Evolutionary conservation across 2,888 invertebrate species (phyloP), one percentile per base, ranked within the genome.

Genomic region (Chrysolina oricalcia): DNA sequence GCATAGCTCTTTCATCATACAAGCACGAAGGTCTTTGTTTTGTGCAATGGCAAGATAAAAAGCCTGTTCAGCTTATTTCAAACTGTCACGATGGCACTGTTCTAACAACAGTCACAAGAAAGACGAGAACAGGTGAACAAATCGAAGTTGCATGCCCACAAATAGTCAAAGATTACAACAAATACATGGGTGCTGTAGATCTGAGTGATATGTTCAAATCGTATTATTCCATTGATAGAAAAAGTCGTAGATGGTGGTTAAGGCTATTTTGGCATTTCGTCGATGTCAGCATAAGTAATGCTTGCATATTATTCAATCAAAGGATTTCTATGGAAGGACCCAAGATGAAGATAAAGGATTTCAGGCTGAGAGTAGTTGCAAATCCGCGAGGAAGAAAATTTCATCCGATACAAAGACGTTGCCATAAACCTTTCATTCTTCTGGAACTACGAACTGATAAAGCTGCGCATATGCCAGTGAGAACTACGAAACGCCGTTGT

Each of bases 221-320:
- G 13, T 63, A 73, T 19, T 86, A 87, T 77, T 82, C 83, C 63
- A 78, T 83, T 46, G 80, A 85, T 69, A 66, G 84, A 53, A 85
- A 85, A 77, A 81, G 80, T 27, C 80, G 79, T 72, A 86, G 85
- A 81, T 86, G 85, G 85, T 86, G 85, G 73, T 73, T 73, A 50
- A 9, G 66, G 27, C 73, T 72, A 63, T 73, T 76, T 62, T 75
- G 19, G 17, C 56, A 65, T 43, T 43, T 65, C 21, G 35, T 65
- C 21, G 65, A 65, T 65, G 65, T 65, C 35, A 35, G 41, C 41
- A 40, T 65, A 15, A 40, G 27, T 35, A 65, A 65, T 65, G 65
- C 65, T 13, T 40, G 13, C 40, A 65, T 41, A 41, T 35, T 65
- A n/a, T 48, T 48, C 48, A 48, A 48, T 48, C 48, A 4, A 48